phyloP scores from a whole-genome alignment of 2,113 vertebrate genomes.

The Scomber japonicus region DNA sequence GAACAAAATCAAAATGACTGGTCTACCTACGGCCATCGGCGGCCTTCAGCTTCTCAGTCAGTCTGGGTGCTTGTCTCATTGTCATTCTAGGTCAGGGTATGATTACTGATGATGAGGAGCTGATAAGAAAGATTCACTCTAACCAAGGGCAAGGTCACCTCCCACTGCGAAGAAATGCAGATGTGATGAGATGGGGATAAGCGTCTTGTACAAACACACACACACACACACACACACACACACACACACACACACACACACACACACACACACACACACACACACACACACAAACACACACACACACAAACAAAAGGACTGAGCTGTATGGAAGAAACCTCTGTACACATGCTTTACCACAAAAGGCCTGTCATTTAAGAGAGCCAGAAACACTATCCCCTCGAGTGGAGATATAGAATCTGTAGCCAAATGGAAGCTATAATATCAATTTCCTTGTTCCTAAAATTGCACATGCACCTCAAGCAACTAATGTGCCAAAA shows the following conservation, averaged over 20 bases:
- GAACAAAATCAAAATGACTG: background rate
- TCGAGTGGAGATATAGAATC: background rate
- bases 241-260: background rate
- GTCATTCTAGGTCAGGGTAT: constrained; percentile 69
- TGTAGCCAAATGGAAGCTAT: background rate
- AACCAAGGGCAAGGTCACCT: constrained; percentile 77
- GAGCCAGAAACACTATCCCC: background rate
- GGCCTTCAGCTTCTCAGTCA: constrained; percentile 28
- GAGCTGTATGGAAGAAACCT: background rate
- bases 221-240: background rate
- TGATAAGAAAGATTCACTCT: constrained; percentile 77
- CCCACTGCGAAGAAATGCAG: constrained; percentile 71
- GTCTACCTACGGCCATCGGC: background rate
- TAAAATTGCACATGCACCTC: background rate
- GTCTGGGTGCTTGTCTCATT: constrained; percentile 62
- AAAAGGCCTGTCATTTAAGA: background rate
- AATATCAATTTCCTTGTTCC: background rate
- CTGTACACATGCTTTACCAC: background rate
- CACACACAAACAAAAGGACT: background rate
- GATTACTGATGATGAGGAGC: constrained; percentile 78
- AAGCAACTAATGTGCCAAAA: background rate
- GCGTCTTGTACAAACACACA: constrained; percentile 10
- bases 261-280: background rate
- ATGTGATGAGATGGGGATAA: constrained; percentile 71
- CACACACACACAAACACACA: background rate